Base-by-base conservation (phyloP, 2,888 invertebrate genomes). In the Cabera pusaria region DNA sequence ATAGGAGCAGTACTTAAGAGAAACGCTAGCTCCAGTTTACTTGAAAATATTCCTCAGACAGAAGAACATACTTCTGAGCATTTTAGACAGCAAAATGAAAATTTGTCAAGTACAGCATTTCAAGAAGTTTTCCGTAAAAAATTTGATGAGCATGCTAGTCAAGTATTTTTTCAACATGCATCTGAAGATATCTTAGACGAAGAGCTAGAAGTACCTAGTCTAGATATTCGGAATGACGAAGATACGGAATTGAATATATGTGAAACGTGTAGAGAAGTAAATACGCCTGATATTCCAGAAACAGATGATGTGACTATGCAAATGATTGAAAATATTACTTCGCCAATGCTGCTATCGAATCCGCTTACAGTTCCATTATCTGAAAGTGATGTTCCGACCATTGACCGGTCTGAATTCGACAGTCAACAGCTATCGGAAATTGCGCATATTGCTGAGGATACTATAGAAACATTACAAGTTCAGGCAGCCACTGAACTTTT, bases 281-380 rank as follows among this genome's bases (percentile, higher is more conserved):
- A 62, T 21, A 66, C 68, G 36, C 62, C 69, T 0, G 81, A 36
- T 7, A 2, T 2, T 12, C 3, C 3, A 37, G 64, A 67, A 37
- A 42, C 47, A 2, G 75, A 80, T 23, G 71, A 83, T 53, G 58
- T 86, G 5, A 88, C 87, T 1, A 52, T 61, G 6, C 75, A 87
- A 26, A 46, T 88, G 5, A 85, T 87, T 29, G 82, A 86, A 51
- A 87, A 88, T 43, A 77, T 88, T 18, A 85, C 72, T 17, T 72
- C 85, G 1, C 82, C 75, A 1, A 78, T 87, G 49, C 83, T 79
- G 34, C 59, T 86, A n/a, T 68, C 64, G 0, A 82, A 87, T 52
- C 70, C 86, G 1, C 79, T 86, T 6, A 79, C 72, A 63, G 77
- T 64, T 1, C 66, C 70, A 2, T 43, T 83, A 1, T 46, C 70